Percentiles rank a stretch among this genome's conserved stretches.
These are phyloP conservation scores for Liolophura sinensis DNA, from an alignment of 1,140 invertebrate species.

Conservation along the genomic window DNA sequence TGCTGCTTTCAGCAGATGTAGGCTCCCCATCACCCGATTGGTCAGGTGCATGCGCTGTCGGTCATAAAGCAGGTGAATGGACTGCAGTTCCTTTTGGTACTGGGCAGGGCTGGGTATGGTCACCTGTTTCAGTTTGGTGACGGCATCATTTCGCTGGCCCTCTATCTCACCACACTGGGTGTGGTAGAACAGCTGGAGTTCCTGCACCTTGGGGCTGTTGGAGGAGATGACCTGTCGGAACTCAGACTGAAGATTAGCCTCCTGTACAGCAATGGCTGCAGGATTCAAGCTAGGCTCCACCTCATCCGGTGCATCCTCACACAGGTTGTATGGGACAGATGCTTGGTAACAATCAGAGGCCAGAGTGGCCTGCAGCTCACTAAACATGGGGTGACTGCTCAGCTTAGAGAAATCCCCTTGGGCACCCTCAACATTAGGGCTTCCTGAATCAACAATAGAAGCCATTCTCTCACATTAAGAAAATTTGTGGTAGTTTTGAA, in stretches of 20 bases:
- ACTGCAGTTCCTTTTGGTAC: constrained; percentile 23
- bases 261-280: constrained; percentile 30
- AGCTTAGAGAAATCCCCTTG: constrained; percentile 23
- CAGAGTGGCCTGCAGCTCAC: constrained; percentile 28
- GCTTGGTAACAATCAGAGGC: constrained; percentile 24
- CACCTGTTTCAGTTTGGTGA: constrained; percentile 25
- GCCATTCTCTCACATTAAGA: constrained; percentile 14
- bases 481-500: too few relatives aligned
- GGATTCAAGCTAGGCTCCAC: constrained; percentile 18
- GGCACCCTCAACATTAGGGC: not conserved
- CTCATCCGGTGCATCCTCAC: constrained; percentile 3
- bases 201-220: constrained; percentile 26
- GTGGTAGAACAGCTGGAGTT: constrained; percentile 35
- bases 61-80: constrained; percentile 29
- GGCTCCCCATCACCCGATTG: constrained; percentile 31
- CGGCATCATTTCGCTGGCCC: constrained; percentile 26
- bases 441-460: constrained; percentile 11
- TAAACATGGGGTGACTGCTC: constrained; percentile 31
- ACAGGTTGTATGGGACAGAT: constrained; percentile 20
- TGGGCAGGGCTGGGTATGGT: constrained; percentile 13
- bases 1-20: constrained; percentile 32
- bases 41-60: constrained; percentile 35
- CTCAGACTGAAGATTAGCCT: constrained; percentile 35
- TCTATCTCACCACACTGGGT: constrained; percentile 32
- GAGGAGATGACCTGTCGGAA: constrained; percentile 25